Conservation (phyloP, 2,113 vertebrate species). For the Sinocyclocheilus anophthalmus region DNA sequence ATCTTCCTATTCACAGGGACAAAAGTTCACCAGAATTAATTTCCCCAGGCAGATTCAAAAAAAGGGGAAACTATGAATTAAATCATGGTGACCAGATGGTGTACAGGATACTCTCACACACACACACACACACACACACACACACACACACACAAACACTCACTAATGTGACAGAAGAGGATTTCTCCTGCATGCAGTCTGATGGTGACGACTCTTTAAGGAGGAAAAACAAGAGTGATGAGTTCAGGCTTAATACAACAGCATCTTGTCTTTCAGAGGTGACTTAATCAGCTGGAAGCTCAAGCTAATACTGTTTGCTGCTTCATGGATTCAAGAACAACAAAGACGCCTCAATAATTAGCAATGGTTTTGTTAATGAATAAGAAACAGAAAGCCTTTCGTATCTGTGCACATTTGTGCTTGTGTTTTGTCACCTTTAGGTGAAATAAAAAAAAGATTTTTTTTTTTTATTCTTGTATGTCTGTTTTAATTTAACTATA, state of each 20-base stretch:
- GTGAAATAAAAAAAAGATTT: no score
- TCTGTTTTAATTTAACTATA: neutral
- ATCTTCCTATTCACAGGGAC: neutral
- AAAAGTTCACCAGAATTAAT: neutral
- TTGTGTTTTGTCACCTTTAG: neutral
- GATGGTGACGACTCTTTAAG: slow-evolving; percentile 82
- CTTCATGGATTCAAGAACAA: neutral
- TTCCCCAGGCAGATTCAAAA: neutral
- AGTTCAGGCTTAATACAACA: slow-evolving; percentile 23
- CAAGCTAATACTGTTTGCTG: neutral
- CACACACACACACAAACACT: slow-evolving; percentile 48
- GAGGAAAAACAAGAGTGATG: slow-evolving; percentile 35
- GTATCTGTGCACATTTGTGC: neutral
- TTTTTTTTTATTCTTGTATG: no score
- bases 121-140: neutral
- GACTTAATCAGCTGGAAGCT: slow-evolving; percentile 48
- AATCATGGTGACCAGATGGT: slow-evolving; percentile 38
- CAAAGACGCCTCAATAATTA: neutral
- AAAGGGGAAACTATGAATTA: slow-evolving; percentile 41
- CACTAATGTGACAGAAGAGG: slow-evolving; percentile 95
- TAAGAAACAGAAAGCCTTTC: neutral
- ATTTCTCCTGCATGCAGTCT: slow-evolving; percentile 91
- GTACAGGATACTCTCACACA: neutral
- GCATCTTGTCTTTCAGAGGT: neutral
- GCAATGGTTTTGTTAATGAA: neutral